These are phyloP conservation scores for Peromyscus attwateri DNA, from an alignment of 2,797 vertebrate species.

Conservation along the genomic window DNA sequence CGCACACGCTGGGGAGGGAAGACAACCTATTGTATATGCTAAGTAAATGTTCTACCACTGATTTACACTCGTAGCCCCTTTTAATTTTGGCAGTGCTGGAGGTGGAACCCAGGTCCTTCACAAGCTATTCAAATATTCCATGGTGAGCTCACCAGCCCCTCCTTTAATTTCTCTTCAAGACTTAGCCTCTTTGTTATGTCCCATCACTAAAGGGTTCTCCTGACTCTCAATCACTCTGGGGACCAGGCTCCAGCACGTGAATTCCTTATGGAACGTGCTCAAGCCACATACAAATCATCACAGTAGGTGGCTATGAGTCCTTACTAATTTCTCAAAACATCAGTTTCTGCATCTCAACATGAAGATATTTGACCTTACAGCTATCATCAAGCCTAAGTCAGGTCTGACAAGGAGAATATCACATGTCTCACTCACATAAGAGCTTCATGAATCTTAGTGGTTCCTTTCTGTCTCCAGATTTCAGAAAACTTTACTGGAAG, in stretches of 20 bases:
- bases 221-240: not conserved
- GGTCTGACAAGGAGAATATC: not conserved
- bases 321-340: not conserved
- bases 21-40: not conserved
- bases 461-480: not conserved
- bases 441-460: not conserved
- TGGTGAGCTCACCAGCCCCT: not conserved
- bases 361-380: not conserved
- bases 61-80: not conserved
- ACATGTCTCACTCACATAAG: not conserved
- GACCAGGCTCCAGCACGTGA: not conserved
- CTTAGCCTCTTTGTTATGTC: too few relatives aligned
- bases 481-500: not conserved
- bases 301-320: fast-evolving
- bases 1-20: not conserved
- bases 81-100: not conserved
- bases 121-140: not conserved
- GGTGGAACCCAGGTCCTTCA: not conserved
- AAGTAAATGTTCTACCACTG: not conserved
- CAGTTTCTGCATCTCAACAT: not conserved
- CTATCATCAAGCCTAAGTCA: not conserved
- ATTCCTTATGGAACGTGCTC: not conserved
- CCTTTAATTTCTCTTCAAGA: not conserved
- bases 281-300: too few relatives aligned
- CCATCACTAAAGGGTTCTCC: not conserved